Conservation (phyloP, 2,797 vertebrate species). For the Pipistrellus kuhlii region DNA sequence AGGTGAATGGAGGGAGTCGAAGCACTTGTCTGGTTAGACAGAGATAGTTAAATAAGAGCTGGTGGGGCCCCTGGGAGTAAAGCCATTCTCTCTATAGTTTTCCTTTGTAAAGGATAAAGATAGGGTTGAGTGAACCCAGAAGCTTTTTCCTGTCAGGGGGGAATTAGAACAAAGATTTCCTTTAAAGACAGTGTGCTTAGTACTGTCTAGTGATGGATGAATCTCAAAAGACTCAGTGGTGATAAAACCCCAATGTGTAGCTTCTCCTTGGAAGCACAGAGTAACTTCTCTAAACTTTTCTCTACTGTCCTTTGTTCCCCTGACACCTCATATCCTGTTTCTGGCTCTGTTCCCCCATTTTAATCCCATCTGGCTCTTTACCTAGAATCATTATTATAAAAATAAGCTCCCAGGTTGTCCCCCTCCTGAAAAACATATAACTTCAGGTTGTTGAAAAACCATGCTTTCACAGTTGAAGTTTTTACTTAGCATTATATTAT, state of each 20-base stretch:
- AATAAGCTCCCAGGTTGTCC: not conserved
- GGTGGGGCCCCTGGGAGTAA: conserved; percentile 63
- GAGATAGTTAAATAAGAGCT: conserved; percentile 68
- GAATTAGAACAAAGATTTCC: conserved; percentile 81
- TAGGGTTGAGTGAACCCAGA: conserved; percentile 79
- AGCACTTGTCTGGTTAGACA: conserved; percentile 61
- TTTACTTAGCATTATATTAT: not conserved
- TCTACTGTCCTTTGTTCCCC: conserved; percentile 52
- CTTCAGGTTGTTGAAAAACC: not conserved
- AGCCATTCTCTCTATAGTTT: conserved; percentile 74
- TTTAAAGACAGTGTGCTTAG: conserved; percentile 75
- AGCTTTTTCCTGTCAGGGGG: conserved; percentile 73
- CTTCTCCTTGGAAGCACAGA: conserved; percentile 20
- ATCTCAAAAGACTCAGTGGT: conserved; percentile 70
- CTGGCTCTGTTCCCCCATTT: conserved; percentile 44
- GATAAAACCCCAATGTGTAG: conserved; percentile 41
- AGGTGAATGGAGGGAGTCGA: conserved; percentile 54
- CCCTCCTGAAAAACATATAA: conserved; percentile 9
- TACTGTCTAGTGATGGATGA: conserved; percentile 69
- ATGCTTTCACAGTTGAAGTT: not conserved
- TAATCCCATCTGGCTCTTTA: conserved; percentile 50
- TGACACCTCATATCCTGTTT: conserved; percentile 63
- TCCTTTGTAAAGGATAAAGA: conserved; percentile 79
- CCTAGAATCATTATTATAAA: conserved; percentile 8
- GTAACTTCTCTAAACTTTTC: conserved; percentile 73